Percentiles rank a stretch among this genome's conserved stretches.
Conservation (phyloP, 2,888 invertebrate species). For the Drosophila conformis region DNA sequence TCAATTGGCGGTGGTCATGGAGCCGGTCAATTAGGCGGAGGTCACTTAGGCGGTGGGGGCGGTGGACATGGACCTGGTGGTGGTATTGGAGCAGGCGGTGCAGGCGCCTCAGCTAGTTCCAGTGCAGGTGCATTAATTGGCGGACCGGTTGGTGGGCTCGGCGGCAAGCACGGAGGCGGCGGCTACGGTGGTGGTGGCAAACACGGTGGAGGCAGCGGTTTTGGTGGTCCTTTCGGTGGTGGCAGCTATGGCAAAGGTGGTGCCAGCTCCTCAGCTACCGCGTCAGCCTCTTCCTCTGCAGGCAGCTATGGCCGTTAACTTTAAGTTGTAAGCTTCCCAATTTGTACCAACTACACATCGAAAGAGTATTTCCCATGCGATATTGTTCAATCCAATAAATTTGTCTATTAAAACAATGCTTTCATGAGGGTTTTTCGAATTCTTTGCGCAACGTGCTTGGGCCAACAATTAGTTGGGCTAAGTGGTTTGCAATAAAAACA, state of each 20-base stretch:
- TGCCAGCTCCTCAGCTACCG: constrained; percentile 51
- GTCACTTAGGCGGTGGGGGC: constrained; percentile 3
- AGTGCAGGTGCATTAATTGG: no score
- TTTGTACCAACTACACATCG: constrained; percentile 6
- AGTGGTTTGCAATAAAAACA: neutral
- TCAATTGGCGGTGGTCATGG: constrained; percentile 1
- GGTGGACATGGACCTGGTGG: no score
- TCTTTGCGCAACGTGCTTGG: neutral
- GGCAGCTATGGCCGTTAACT: constrained; percentile 43
- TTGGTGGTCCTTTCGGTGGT: constrained; percentile 38
- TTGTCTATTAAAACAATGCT: constrained; percentile 29
- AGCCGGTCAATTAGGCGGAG: neutral
- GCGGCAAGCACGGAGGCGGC: constrained; percentile 15
- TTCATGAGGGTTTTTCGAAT: constrained; percentile 11
- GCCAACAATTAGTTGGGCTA: constrained; percentile 8
- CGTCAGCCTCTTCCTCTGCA: constrained; percentile 31
- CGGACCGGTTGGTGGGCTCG: no score
- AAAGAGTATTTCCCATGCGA: constrained; percentile 49
- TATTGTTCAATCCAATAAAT: constrained; percentile 21
- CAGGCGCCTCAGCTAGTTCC: no score
- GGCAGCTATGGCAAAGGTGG: constrained; percentile 51
- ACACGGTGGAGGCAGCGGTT: constrained; percentile 13
- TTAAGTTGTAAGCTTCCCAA: constrained; percentile 5
- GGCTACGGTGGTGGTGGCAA: constrained; percentile 13
- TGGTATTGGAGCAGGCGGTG: no score